Percentiles rank a stretch among this genome's conserved stretches.
These are phyloP conservation scores for Girardia tigrina DNA, from an alignment of 2,888 invertebrate genomes.

Conservation along the genomic window DNA sequence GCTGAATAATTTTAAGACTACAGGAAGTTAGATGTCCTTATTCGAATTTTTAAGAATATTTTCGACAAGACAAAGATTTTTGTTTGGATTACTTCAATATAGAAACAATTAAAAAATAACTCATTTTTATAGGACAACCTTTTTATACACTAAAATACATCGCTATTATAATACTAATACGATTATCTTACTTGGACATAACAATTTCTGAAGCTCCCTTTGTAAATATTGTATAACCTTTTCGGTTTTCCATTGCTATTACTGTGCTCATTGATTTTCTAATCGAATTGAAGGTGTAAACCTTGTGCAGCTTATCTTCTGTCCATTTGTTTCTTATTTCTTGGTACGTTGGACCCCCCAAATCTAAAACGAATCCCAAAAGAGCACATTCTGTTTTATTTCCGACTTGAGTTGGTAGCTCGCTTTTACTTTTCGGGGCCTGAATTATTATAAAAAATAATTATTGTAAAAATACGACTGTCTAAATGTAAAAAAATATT, in stretches of 20 bases:
- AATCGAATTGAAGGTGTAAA: slow-evolving; percentile 87
- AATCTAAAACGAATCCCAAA: slow-evolving; percentile 66
- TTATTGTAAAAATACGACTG: no score
- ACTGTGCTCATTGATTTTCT: slow-evolving; percentile 98
- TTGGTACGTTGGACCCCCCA: slow-evolving; percentile 66
- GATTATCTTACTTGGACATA: slow-evolving; percentile 67
- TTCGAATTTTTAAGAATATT: no score
- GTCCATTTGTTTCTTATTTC: slow-evolving; percentile 73
- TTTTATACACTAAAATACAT: no score
- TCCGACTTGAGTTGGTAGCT: slow-evolving; percentile 68
- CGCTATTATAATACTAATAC: not conserved
- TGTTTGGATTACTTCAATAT: no score
- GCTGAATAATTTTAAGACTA: no score
- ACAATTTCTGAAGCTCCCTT: slow-evolving; percentile 99
- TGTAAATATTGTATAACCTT: slow-evolving; percentile 77
- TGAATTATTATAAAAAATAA: no score
- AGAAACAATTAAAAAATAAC: no score
- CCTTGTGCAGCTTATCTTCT: slow-evolving; percentile 70
- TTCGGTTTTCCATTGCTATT: slow-evolving; percentile 57
- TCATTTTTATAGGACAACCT: no score
- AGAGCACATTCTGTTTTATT: slow-evolving; percentile 98
- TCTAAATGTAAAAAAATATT: no score
- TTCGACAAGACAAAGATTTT: no score
- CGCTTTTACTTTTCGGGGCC: not conserved
- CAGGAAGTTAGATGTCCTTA: no score